Evolutionary conservation across 1,140 invertebrate species (phyloP).

Genomic region (Habropoda laboriosa): DNA sequence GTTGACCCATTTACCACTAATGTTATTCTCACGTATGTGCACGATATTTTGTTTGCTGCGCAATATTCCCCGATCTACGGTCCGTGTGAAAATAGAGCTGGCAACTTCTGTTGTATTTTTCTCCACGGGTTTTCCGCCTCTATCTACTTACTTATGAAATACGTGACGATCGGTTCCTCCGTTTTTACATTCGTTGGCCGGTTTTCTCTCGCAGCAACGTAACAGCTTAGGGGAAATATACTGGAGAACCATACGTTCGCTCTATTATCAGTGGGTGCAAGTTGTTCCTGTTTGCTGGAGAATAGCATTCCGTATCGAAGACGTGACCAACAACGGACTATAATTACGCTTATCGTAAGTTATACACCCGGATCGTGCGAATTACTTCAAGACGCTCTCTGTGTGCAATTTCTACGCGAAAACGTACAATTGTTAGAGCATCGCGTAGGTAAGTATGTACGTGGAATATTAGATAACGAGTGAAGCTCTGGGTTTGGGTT

Average conservation of each 20-base stretch:
- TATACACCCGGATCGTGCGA: conserved; percentile 18
- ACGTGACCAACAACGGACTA: conserved; percentile 50
- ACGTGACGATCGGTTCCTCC: conserved; percentile 24
- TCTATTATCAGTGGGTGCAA: conserved; percentile 2
- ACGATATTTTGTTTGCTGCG: conserved; percentile 3
- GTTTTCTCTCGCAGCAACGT: too few species aligned
- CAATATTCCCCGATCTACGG: not conserved
- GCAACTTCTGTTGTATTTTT: not conserved
- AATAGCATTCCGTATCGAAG: conserved; percentile 40
- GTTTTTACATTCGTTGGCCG: conserved; percentile 23
- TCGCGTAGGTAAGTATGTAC: not conserved
- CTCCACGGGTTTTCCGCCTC: not conserved
- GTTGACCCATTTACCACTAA: conserved; percentile 29
- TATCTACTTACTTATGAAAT: conserved; percentile 8
- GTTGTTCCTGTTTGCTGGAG: conserved; percentile 6
- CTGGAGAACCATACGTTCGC: not conserved
- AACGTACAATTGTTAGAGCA: not conserved
- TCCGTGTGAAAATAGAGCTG: not conserved
- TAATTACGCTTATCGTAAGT: conserved; percentile 53
- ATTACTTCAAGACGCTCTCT: not conserved
- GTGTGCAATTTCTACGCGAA: not conserved
- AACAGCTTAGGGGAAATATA: too few species aligned
- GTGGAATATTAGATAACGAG: not conserved
- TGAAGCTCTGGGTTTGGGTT: not conserved
- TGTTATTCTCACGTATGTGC: not conserved